phyloP scores from a whole-genome alignment of 2,113 vertebrate genomes.

The Vombatus ursinus region DNA sequence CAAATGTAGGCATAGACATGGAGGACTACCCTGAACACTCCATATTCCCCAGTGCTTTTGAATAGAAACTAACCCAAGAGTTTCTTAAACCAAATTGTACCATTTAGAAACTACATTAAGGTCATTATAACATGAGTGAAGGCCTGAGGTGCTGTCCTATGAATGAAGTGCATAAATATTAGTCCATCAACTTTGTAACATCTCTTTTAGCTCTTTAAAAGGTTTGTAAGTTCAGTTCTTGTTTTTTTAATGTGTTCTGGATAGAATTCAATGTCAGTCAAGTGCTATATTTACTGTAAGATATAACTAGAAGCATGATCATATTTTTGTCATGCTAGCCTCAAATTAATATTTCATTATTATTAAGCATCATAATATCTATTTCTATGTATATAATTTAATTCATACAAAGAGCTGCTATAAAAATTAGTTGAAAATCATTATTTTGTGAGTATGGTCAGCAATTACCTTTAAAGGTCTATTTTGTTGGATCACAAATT shows the following conservation, averaged over 20 bases:
- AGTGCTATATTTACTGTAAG: neutral
- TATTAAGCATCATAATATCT: neutral
- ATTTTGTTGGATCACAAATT: neutral
- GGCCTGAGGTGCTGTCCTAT: neutral
- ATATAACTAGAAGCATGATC: neutral
- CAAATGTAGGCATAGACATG: too few species aligned
- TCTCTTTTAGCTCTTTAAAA: neutral
- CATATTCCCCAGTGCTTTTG: neutral
- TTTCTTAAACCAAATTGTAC: neutral
- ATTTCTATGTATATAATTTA: neutral
- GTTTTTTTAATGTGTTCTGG: neutral
- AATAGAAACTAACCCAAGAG: neutral
- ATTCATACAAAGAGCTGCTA: neutral
- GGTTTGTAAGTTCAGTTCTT: neutral
- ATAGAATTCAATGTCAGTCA: neutral
- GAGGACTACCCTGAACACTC: neutral
- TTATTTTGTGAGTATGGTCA: neutral
- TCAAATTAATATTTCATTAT: neutral
- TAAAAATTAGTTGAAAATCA: neutral
- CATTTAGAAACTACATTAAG: neutral
- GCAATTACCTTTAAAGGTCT: neutral
- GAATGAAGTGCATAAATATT: neutral
- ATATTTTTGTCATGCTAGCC: neutral
- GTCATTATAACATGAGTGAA: neutral
- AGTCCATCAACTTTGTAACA: neutral